Evolutionary conservation across 2,797 vertebrate genomes (phyloP), one percentile per base, ranked within the genome.

Genomic region (Dicrostonyx torquatus): DNA sequence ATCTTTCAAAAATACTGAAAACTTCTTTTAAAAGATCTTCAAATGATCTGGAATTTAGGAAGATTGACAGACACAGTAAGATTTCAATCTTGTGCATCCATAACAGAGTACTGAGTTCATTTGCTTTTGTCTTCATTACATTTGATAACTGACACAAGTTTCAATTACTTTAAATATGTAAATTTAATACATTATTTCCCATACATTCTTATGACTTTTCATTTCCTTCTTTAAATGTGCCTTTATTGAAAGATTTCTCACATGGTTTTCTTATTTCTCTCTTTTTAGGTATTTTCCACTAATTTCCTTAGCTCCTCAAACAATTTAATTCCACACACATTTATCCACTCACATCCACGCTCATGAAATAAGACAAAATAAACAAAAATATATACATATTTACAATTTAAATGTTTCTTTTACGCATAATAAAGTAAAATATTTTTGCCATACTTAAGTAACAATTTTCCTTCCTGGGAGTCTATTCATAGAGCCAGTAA

Each of bases 1-100:
- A 86, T n/a, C 45, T 93, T 64, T 80, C 31, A 92, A 55, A 94
- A 93, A 17, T 12, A 87, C 26, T 80, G 6, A 34, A 79, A 90
- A 72, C 5, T 64, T 66, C 76, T 78, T 86, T 86, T 13, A 75
- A 68, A 45, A 62, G 6, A 64, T 18, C 4, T 48, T 29, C n/a
- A 88, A 87, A 62, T 94, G 12, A 89, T 18, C 0, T 76, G 34
- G 8, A n/a, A 79, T 45, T 93, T 87, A 31, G 43, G 37, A 90
- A 82, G 60, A 0, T n/a, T 9, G 20, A 76, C 70, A 9, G 20
- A 76, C 70, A 58, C 20, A 70, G 6, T 13, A 66, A 76, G 53
- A 66, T 82, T 50, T 84, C n/a, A 76, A 24, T 62, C 77, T 6
- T 64, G 4, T 12, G 45, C 66, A 9, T 24, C n/a, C 4, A 77